phyloP scores from a whole-genome alignment of 2,888 invertebrate species.

The Cinara cedri region DNA sequence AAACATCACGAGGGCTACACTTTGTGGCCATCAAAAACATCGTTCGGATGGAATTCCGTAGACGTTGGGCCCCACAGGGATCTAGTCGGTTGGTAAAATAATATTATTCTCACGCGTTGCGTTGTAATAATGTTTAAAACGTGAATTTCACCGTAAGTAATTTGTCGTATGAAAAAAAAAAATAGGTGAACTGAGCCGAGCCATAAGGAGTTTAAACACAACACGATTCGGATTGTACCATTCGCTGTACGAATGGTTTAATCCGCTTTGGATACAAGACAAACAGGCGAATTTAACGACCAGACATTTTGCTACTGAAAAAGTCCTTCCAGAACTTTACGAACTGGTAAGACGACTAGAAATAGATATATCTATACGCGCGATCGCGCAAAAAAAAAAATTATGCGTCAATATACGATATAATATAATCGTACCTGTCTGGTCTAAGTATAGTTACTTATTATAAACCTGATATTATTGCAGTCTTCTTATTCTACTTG shows the following conservation, averaged over 20 bases:
- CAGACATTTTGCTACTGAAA: slow-evolving; percentile 72
- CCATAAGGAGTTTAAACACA: slow-evolving; percentile 69
- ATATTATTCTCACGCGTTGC: neutral
- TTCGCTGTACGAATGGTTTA: slow-evolving; percentile 86
- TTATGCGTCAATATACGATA: too few relatives aligned
- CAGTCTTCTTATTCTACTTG: too few relatives aligned
- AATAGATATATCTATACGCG: neutral
- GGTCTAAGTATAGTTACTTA: too few relatives aligned
- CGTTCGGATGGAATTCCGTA: slow-evolving; percentile 84
- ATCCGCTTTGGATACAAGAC: slow-evolving; percentile 79
- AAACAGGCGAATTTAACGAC: slow-evolving; percentile 70
- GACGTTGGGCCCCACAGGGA: slow-evolving; percentile 80
- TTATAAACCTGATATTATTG: too few relatives aligned
- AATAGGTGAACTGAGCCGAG: slow-evolving; percentile 71
- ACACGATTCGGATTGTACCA: slow-evolving; percentile 85
- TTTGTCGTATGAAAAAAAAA: too few relatives aligned
- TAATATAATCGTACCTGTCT: too few relatives aligned
- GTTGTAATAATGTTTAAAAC: neutral
- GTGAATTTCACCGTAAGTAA: too few relatives aligned
- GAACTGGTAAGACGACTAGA: slow-evolving; percentile 70
- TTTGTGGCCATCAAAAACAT: slow-evolving; percentile 80
- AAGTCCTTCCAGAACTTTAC: slow-evolving; percentile 80
- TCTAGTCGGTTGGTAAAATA: slow-evolving; percentile 69
- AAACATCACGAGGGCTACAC: slow-evolving; percentile 90
- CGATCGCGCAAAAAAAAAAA: neutral